phyloP scores from a whole-genome alignment of 2,888 invertebrate genomes.

The Tachina fera region DNA sequence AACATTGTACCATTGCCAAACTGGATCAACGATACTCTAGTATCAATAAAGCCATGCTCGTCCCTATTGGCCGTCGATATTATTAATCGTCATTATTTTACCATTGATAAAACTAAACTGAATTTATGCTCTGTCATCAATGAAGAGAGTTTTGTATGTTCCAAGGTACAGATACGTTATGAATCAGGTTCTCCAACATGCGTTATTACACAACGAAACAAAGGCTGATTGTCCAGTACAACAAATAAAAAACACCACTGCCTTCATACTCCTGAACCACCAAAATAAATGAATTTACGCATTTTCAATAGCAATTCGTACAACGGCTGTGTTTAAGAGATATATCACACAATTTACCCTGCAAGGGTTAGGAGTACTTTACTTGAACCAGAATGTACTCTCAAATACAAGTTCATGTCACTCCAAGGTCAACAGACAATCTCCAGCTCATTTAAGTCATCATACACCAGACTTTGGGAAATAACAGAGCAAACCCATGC shows the following conservation, averaged over 20 bases:
- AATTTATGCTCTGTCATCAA: neutral
- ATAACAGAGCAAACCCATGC: neutral
- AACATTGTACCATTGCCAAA: neutral
- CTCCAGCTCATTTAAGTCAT: slow-evolving; percentile 4
- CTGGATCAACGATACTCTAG: neutral
- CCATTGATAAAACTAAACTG: neutral
- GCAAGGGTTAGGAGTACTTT: neutral
- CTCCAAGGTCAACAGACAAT: slow-evolving; percentile 12
- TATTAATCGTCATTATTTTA: neutral
- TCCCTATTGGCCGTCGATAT: neutral
- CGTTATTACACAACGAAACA: slow-evolving; percentile 9
- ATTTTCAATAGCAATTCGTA: neutral
- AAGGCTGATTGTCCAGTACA: no score
- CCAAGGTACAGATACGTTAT: neutral
- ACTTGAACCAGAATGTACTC: slow-evolving; percentile 9
- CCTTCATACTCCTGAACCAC: slow-evolving; percentile 13
- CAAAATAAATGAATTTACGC: slow-evolving; percentile 11
- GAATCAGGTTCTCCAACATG: slow-evolving; percentile 5
- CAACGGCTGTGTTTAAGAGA: neutral
- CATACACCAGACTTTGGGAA: slow-evolving; percentile 8
- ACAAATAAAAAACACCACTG: neutral
- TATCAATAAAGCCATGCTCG: slow-evolving; percentile 4
- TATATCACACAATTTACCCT: neutral
- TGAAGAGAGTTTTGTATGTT: neutral
- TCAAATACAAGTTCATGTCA: slow-evolving; percentile 5